Evolutionary conservation across 2,888 invertebrate genomes (phyloP), one percentile per base, ranked within the genome.

Genomic region (Cremastinae sp.): DNA sequence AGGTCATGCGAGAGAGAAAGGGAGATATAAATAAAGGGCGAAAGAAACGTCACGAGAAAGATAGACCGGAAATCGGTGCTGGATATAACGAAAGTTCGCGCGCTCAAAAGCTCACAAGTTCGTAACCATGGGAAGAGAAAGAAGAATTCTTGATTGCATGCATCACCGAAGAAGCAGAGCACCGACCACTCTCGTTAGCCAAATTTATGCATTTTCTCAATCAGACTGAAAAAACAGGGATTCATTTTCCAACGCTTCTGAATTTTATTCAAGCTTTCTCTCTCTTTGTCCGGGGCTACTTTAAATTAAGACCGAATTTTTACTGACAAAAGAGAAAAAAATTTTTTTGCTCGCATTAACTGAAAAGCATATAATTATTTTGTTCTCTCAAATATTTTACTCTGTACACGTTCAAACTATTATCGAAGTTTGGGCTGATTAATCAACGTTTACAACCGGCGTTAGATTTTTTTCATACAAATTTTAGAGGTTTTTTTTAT

Each of bases 131-230:
- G 58, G 38, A 72, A 43, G 41, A 18, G 16, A 2, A 18, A 20
- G n/a, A 20, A 14, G 49, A 34, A 58, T 2, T 16, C 12, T 18
- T 22, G 56, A 61, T 47, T 43, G 54, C 43, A 28, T 41, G 47
- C 38, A 43, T 61, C 56, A 8, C 49, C 14, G 47, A 36, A 22
- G 56, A 34, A 41, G n/a, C 66, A 47, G 58, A 51, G 59, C 66
- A 64, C 65, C 71, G 79, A 72, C 71, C 70, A 66, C 38, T 74
- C 79, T 79, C 76, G 79, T 80, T 78, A 79, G 78, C 53, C 47
- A 71, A 79, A 80, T 80, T 80, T 80, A 80, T 79, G 78, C 78
- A 71, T 74, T 78, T 75, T 54, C 72, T 64, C 62, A 65, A 74
- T 62, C 65, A 65, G 65, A 53, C 47, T 41, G 70, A 53, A 54